A percentile compares a stretch with the other conserved stretches of the same genome.
These are phyloP conservation scores for Strix uralensis DNA, from an alignment of 2,113 vertebrate species.

Conservation along the genomic window DNA sequence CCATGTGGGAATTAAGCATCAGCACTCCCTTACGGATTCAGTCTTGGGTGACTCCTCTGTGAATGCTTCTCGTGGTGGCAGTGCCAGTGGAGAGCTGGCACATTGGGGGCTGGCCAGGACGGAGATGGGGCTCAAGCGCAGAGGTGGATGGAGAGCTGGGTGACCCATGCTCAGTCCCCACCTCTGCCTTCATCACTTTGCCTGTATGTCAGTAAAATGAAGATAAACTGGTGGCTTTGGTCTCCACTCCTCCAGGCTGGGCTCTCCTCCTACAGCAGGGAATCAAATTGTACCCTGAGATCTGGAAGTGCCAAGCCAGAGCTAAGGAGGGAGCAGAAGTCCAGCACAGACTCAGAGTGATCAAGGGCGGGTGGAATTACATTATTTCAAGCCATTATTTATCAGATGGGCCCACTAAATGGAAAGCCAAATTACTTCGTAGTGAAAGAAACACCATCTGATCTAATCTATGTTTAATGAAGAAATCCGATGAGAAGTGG, in stretches of 20 bases:
- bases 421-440: constrained; percentile 37
- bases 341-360: background rate
- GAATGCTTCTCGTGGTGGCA: background rate
- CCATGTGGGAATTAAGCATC: background rate
- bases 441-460: constrained; percentile 43
- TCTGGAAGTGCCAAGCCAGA: background rate
- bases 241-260: background rate
- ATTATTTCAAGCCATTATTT: background rate
- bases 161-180: background rate
- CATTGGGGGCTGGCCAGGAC: rapidly evolving
- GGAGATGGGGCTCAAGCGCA: background rate
- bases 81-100: background rate
- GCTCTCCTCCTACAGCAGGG: background rate
- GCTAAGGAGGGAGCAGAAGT: background rate
- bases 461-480: constrained; percentile 43
- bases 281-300: background rate
- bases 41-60: background rate
- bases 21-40: background rate
- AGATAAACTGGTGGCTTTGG: background rate
- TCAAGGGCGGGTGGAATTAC: background rate
- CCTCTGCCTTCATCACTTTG: background rate
- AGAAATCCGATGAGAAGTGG: background rate
- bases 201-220: background rate
- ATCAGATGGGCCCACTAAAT: constrained; percentile 42
- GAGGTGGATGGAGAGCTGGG: background rate